These are phyloP conservation scores for Ambastaia sidthimunki DNA, from an alignment of 2,797 vertebrate genomes.

Conservation along the genomic window DNA sequence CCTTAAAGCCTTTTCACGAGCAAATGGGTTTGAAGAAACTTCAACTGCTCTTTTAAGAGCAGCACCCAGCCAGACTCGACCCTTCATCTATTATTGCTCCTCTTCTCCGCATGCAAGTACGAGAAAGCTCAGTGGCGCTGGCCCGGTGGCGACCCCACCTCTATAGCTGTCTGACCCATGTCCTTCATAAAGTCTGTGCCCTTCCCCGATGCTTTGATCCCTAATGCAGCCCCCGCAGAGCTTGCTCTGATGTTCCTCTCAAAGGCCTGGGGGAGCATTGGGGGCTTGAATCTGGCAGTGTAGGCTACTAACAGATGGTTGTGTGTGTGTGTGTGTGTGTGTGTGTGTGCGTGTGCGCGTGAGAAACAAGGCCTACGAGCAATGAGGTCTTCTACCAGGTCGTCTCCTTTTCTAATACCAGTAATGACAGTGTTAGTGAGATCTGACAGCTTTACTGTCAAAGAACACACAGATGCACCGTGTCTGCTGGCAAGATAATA, in stretches of 20 bases:
- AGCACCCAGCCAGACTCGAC: background rate
- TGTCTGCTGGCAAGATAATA: conserved; percentile 45
- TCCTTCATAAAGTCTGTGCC: conserved; percentile 71
- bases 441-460: conserved; percentile 63
- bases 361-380: conserved; percentile 12
- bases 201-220: conserved; percentile 66
- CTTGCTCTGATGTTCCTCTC: conserved; percentile 74
- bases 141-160: conserved; percentile 62
- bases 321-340: conserved; percentile 49
- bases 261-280: conserved; percentile 68
- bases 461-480: conserved; percentile 50
- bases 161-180: conserved; percentile 69
- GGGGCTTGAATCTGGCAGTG: conserved; percentile 61
- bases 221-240: conserved; percentile 56
- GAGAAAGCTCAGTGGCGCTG: conserved; percentile 16
- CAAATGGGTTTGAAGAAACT: conserved; percentile 13
- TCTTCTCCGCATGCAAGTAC: background rate
- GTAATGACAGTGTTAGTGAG: conserved; percentile 68
- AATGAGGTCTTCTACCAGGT: conserved; percentile 57
- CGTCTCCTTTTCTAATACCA: conserved; percentile 42
- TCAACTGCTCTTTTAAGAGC: background rate
- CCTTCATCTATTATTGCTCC: background rate
- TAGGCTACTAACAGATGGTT: conserved; percentile 66
- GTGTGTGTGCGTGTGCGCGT: conserved; percentile 10
- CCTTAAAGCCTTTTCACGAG: no score